Conservation (phyloP, 1,140 invertebrate species). For the Marisa cornuarietis region DNA sequence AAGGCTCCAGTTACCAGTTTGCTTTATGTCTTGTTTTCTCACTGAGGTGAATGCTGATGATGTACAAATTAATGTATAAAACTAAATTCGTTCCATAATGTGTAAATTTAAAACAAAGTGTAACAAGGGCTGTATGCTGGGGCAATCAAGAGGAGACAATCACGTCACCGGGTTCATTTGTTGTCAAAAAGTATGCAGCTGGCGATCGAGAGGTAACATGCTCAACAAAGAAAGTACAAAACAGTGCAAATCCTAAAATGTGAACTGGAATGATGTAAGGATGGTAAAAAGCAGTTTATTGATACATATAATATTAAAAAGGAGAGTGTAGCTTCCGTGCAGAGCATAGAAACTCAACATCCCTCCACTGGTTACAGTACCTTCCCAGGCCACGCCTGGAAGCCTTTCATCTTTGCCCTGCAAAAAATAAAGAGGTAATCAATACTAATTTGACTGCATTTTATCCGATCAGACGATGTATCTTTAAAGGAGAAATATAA, state of each 20-base stretch:
- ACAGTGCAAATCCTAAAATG: too few species aligned
- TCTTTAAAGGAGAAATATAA: not conserved
- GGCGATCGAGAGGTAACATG: too few species aligned
- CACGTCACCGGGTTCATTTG: slow-evolving; percentile 10
- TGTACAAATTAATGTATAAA: too few species aligned
- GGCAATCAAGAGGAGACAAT: slow-evolving; percentile 16
- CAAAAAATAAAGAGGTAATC: slow-evolving; percentile 57
- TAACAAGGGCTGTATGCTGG: not conserved
- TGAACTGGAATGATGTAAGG: not conserved
- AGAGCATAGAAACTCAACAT: not conserved
- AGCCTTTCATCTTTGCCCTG: slow-evolving; percentile 96
- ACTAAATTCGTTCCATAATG: too few species aligned
- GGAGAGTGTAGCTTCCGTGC: slow-evolving; percentile 6
- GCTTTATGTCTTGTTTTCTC: too few species aligned
- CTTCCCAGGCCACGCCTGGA: slow-evolving; percentile 91
- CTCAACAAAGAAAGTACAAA: too few species aligned
- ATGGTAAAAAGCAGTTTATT: not conserved
- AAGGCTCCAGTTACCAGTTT: too few species aligned
- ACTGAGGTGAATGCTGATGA: too few species aligned
- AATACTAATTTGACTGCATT: slow-evolving; percentile 35
- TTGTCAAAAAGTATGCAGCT: not conserved
- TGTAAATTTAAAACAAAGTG: not conserved
- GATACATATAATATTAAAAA: not conserved
- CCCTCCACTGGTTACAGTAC: slow-evolving; percentile 71
- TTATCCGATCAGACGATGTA: slow-evolving; percentile 35